These are phyloP conservation scores for Falcaria lacertinaria DNA, from an alignment of 2,888 invertebrate genomes.

Conservation along the genomic window DNA sequence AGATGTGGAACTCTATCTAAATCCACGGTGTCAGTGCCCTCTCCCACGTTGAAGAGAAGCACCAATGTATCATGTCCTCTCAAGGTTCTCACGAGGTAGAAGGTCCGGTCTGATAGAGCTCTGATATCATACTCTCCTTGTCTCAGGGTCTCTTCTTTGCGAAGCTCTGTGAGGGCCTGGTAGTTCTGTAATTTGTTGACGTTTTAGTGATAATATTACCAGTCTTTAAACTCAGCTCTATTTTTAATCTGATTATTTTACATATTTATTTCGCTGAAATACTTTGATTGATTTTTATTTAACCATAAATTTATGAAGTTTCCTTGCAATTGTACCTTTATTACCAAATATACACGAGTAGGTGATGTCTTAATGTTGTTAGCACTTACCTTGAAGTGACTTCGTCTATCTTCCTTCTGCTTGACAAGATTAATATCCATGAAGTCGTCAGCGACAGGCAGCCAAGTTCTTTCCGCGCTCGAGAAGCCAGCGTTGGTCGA, in stretches of 20 bases:
- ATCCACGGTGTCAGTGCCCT: constrained; percentile 49
- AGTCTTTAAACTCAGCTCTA: no score
- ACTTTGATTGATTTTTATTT: no score
- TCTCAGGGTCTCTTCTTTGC: constrained; percentile 58
- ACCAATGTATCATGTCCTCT: constrained; percentile 42
- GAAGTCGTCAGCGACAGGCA: constrained; percentile 83
- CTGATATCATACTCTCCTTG: constrained; percentile 63
- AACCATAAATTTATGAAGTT: no score
- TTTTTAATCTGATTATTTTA: no score
- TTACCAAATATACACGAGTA: no score
- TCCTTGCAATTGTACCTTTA: no score
- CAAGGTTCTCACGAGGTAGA: constrained; percentile 51
- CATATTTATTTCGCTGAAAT: no score
- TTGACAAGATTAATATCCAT: constrained; percentile 75
- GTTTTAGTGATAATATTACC: neutral
- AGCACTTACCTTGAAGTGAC: constrained; percentile 68
- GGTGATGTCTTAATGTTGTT: no score
- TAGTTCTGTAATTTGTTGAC: constrained; percentile 58
- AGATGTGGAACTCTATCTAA: constrained; percentile 42
- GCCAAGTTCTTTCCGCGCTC: constrained; percentile 77
- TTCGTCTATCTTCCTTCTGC: constrained; percentile 68
- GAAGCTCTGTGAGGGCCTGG: constrained; percentile 70
- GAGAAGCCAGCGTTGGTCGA: constrained; percentile 82
- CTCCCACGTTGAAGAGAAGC: constrained; percentile 78
- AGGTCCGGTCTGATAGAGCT: constrained; percentile 50